Evolutionary conservation across 2,888 invertebrate genomes (phyloP).

Genomic region (Clitarchus hookeri): DNA sequence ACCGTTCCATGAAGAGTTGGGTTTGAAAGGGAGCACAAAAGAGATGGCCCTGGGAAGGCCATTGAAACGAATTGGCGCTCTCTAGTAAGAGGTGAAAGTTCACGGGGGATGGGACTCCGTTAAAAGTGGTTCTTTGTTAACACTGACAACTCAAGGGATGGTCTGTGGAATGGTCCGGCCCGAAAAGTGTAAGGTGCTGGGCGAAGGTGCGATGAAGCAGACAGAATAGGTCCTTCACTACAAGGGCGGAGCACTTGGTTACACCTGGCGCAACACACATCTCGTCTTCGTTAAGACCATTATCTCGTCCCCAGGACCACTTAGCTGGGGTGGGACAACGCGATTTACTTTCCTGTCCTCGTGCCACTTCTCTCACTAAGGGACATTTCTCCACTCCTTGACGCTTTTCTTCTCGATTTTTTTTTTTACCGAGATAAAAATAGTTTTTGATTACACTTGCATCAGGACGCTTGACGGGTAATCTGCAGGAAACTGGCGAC

Average conservation of each 20-base stretch:
- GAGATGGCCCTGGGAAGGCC: background rate
- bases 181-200: background rate
- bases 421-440: background rate
- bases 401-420: background rate
- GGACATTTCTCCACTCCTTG: background rate
- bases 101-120: background rate
- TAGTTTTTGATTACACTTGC: background rate
- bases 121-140: constrained; percentile 14
- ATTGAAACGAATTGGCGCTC: background rate
- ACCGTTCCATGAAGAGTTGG: background rate
- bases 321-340: background rate
- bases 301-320: background rate
- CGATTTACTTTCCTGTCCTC: background rate
- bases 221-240: background rate
- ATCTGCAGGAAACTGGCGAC: background rate
- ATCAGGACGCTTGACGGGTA: background rate
- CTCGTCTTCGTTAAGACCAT: background rate
- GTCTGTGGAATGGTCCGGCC: background rate
- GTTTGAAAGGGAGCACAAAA: background rate
- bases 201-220: background rate
- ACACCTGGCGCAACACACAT: constrained; percentile 1
- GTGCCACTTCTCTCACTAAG: background rate
- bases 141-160: background rate
- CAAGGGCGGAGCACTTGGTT: background rate
- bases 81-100: background rate